Evolutionary conservation across 2,888 invertebrate genomes (phyloP).

Genomic region (Dione vanillae): DNA sequence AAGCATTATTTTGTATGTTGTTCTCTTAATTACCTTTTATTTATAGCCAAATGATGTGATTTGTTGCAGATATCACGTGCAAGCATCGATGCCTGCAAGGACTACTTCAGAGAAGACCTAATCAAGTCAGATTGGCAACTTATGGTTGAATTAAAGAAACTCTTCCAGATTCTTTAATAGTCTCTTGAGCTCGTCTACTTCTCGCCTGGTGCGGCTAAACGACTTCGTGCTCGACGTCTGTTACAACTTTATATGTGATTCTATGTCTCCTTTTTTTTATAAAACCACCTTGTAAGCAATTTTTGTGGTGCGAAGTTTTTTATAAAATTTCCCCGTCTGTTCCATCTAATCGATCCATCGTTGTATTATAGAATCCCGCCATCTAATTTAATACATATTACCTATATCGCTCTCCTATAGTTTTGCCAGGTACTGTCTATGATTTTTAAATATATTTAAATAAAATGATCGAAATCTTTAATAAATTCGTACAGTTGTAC

Average conservation of each 20-base stretch:
- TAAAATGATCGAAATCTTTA: background rate
- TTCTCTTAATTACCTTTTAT: background rate
- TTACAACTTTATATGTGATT: slow-evolving; percentile 36
- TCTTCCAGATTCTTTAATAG: slow-evolving; percentile 95
- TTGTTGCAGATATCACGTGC: slow-evolving; percentile 95
- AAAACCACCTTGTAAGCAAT: slow-evolving; percentile 56
- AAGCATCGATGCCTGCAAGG: slow-evolving; percentile 99
- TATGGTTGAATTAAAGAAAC: slow-evolving; percentile 98
- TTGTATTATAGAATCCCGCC: slow-evolving; percentile 65
- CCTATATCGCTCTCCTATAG: slow-evolving; percentile 37
- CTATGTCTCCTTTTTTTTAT: slow-evolving; percentile 51
- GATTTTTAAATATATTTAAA: background rate
- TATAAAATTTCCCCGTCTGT: slow-evolving; percentile 58
- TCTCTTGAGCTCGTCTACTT: background rate
- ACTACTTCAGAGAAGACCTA: slow-evolving; percentile 99
- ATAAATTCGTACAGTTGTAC: background rate
- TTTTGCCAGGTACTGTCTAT: slow-evolving; percentile 17
- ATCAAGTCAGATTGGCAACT: slow-evolving; percentile 98
- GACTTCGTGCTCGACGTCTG: slow-evolving; percentile 25
- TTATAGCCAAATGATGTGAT: background rate
- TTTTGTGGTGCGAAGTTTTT: slow-evolving; percentile 52
- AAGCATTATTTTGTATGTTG: background rate
- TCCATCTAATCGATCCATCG: slow-evolving; percentile 68
- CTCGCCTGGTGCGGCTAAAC: slow-evolving; percentile 12
- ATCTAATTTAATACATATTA: slow-evolving; percentile 36